Percentiles rank a stretch among this genome's conserved stretches.
Conservation (phyloP, 2,113 vertebrate genomes). For the Turdus rufiventris region DNA sequence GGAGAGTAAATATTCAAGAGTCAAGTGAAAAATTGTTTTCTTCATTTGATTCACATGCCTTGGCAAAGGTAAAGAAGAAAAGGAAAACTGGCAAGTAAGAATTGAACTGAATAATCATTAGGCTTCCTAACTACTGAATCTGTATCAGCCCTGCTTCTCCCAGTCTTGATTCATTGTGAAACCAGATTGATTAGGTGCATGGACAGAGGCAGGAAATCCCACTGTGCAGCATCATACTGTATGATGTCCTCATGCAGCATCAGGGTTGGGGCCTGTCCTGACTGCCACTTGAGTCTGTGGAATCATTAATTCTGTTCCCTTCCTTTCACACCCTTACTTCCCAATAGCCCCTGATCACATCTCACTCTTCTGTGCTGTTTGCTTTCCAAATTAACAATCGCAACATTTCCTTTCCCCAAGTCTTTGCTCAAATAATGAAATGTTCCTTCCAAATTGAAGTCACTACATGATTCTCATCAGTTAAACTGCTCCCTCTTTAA, state of each 20-base stretch:
- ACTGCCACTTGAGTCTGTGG: background rate
- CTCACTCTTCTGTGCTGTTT: background rate
- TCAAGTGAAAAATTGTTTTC: background rate
- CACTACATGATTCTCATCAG: background rate
- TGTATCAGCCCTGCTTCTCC: background rate
- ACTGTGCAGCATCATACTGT: background rate
- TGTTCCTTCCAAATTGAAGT: background rate
- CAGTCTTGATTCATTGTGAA: background rate
- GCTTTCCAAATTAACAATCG: background rate
- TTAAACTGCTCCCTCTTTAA: background rate
- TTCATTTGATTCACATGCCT: background rate
- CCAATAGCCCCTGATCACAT: background rate
- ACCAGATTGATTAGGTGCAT: background rate
- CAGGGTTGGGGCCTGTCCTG: background rate
- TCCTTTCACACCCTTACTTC: background rate
- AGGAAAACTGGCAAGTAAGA: background rate
- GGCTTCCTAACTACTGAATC: background rate
- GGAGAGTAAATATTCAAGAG: background rate
- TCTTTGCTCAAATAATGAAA: background rate
- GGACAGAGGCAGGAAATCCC: background rate
- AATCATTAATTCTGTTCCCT: background rate
- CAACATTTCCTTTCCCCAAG: background rate
- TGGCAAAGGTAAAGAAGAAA: background rate
- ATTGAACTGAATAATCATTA: background rate
- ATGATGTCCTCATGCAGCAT: fast-evolving